Evolutionary conservation across 2,888 invertebrate genomes (phyloP).

Genomic region (Dicyrtoma fusca): DNA sequence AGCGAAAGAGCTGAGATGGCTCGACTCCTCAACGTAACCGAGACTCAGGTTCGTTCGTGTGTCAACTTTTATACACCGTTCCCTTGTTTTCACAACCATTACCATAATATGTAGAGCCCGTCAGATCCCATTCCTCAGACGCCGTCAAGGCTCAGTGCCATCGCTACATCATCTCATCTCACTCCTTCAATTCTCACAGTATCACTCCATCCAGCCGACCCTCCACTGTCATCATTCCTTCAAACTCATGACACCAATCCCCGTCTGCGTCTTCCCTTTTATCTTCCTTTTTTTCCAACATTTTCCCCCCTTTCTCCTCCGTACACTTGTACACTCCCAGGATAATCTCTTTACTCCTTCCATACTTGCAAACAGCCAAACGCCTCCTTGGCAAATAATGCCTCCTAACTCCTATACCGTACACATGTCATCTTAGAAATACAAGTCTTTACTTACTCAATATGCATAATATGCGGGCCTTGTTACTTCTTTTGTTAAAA

Average conservation of each 20-base stretch:
- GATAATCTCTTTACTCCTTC: no score
- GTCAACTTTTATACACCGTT: constrained; percentile 28
- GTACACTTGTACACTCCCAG: not conserved
- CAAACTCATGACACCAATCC: not conserved
- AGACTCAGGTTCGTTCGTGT: constrained; percentile 92
- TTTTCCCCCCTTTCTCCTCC: not conserved
- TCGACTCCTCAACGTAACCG: constrained; percentile 88
- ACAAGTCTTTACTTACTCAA: no score
- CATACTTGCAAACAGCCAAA: no score
- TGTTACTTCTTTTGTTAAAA: not conserved
- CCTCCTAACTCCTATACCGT: not conserved
- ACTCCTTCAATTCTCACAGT: not conserved
- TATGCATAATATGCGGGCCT: no score
- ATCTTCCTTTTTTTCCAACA: not conserved
- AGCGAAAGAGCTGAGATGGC: constrained; percentile 95
- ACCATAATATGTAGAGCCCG: not conserved
- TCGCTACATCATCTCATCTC: not conserved
- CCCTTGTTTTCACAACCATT: constrained; percentile 22
- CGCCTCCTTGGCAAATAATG: no score
- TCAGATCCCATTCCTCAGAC: no score
- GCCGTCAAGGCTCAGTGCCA: no score
- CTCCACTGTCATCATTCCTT: no score
- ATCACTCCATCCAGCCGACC: not conserved
- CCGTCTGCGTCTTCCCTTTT: not conserved
- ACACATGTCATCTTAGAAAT: no score